Evolutionary conservation across 2,113 vertebrate genomes (phyloP).

Genomic region (human): DNA sequence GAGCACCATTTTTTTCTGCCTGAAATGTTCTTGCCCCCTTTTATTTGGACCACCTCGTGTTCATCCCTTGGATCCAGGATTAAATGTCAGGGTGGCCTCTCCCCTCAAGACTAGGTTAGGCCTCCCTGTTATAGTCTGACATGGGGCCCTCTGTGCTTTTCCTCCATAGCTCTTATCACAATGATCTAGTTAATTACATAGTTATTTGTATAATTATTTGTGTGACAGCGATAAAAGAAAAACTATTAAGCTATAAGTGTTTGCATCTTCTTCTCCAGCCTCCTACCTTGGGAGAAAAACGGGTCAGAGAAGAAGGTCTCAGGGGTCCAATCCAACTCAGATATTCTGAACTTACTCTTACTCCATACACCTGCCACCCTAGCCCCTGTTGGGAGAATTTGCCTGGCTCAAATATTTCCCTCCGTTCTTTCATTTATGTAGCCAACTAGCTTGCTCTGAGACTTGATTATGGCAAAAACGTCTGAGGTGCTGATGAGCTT

Average conservation of each 20-base stretch:
- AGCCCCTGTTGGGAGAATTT: background rate
- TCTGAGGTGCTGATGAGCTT: background rate
- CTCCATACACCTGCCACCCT: background rate
- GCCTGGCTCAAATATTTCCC: background rate
- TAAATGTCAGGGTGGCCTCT: slow-evolving; percentile 43
- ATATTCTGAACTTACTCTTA: background rate
- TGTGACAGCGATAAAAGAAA: slow-evolving; percentile 62
- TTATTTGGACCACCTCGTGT: background rate
- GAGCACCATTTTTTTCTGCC: background rate
- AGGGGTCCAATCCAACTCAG: background rate
- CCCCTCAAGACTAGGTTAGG: slow-evolving; percentile 25
- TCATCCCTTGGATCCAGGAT: background rate
- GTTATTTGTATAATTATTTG: slow-evolving; percentile 68
- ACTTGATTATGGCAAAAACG: background rate
- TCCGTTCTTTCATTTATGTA: background rate
- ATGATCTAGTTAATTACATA: slow-evolving; percentile 63
- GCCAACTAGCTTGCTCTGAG: background rate
- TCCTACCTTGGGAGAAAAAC: background rate
- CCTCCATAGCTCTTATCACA: slow-evolving; percentile 40
- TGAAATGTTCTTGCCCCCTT: background rate
- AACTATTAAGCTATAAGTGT: slow-evolving; percentile 44
- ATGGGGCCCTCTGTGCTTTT: background rate
- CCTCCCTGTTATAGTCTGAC: background rate
- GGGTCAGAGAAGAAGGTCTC: background rate
- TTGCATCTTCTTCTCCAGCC: background rate